Percentiles rank a stretch among this genome's conserved stretches.
phyloP scores from a whole-genome alignment of 2,888 invertebrate genomes.

The Stramonita haemastoma region DNA sequence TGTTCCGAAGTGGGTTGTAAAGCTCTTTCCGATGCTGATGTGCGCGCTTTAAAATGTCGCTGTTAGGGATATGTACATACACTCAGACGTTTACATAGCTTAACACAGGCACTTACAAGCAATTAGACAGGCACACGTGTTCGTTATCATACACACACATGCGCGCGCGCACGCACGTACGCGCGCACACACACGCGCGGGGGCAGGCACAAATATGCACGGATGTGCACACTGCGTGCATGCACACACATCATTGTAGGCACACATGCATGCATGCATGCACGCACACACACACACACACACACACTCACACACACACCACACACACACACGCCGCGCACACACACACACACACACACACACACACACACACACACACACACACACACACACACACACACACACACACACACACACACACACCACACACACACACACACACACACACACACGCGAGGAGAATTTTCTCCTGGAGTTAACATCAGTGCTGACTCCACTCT shows the following conservation, averaged over 20 bases:
- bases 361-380: slow-evolving; percentile 1
- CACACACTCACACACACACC: background rate
- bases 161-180: background rate
- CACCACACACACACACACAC: background rate
- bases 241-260: background rate
- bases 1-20: no score
- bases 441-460: background rate
- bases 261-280: background rate
- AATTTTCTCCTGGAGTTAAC: no score
- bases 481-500: no score
- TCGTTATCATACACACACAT: background rate
- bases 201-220: background rate
- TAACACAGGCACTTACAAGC: background rate
- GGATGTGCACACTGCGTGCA: background rate
- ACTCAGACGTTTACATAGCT: background rate
- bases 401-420: background rate
- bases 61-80: background rate
- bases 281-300: background rate
- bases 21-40: no score
- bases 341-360: background rate
- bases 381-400: slow-evolving; percentile 1
- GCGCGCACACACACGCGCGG: background rate
- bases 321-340: no score
- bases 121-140: background rate
- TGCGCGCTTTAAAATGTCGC: no score